Conservation (phyloP, 2,797 vertebrate genomes). For the Buceros bicornis region DNA sequence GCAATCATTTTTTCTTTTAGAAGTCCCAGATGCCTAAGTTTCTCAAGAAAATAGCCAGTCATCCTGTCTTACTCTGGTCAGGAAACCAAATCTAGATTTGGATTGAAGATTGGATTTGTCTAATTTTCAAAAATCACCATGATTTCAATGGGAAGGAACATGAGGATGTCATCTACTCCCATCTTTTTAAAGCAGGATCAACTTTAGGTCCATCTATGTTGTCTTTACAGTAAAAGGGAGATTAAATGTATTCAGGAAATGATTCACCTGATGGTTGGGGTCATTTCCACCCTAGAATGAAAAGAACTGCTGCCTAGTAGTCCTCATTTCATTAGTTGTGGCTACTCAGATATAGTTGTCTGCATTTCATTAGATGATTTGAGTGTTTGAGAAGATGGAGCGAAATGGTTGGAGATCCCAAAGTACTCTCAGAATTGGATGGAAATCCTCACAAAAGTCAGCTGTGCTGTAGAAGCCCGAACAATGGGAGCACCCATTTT, state of each 20-base stretch:
- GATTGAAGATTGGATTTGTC: not conserved
- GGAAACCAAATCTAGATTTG: not conserved
- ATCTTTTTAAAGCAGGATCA: not conserved
- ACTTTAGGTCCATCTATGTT: too few species aligned
- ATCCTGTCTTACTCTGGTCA: too few species aligned
- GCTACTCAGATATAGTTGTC: not conserved
- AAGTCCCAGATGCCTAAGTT: too few species aligned
- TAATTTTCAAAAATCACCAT: not conserved
- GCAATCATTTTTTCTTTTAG: too few species aligned
- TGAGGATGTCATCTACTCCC: not conserved
- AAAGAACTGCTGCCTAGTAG: not conserved
- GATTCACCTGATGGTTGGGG: too few species aligned
- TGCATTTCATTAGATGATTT: not conserved
- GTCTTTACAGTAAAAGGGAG: too few species aligned
- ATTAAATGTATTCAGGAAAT: too few species aligned
- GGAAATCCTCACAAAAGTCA: not conserved
- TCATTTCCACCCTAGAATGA: not conserved
- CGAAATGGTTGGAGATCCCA: not conserved
- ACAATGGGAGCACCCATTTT: not conserved
- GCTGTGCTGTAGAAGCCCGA: not conserved
- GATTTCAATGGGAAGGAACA: not conserved
- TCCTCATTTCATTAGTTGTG: not conserved
- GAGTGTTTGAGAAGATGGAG: not conserved
- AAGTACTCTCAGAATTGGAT: rapidly evolving
- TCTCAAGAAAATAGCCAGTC: too few species aligned